These are phyloP conservation scores for Girardinus metallicus DNA, from an alignment of 2,797 vertebrate species.

Conservation along the genomic window DNA sequence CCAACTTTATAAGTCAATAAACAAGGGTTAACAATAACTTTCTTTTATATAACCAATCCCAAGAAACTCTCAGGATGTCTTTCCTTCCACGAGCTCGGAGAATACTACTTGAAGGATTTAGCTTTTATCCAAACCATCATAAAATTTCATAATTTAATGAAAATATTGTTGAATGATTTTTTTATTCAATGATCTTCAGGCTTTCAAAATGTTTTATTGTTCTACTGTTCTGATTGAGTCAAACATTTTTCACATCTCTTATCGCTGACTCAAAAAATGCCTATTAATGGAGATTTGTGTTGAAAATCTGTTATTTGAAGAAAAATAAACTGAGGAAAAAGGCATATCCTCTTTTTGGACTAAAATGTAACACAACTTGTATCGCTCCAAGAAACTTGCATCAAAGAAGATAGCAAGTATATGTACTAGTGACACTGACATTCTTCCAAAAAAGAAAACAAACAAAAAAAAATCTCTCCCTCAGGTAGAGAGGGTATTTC, in stretches of 20 bases:
- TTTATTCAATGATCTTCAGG: no score
- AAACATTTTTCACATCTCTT: background rate
- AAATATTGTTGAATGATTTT: no score
- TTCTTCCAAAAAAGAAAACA: conserved; percentile 25
- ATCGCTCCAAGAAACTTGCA: conserved; percentile 20
- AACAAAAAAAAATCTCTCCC: conserved; percentile 2
- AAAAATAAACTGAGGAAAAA: background rate
- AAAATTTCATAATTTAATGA: background rate
- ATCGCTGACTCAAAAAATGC: background rate
- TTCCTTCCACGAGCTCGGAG: background rate
- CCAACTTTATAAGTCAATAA: background rate
- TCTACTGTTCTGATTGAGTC: no score
- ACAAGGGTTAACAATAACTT: background rate
- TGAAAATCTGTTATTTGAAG: background rate
- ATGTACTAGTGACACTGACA: conserved; percentile 29
- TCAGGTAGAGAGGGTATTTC: conserved; percentile 23
- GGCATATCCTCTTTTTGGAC: background rate
- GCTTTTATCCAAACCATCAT: background rate
- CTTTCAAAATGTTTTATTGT: no score
- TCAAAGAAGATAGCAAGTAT: conserved; percentile 44
- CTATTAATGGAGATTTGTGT: background rate
- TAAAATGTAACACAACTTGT: background rate
- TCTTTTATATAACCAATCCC: background rate
- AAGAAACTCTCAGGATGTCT: background rate
- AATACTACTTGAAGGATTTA: background rate